Base-by-base conservation (phyloP, 2,888 invertebrate genomes). In the Brachyopa scutellaris region DNA sequence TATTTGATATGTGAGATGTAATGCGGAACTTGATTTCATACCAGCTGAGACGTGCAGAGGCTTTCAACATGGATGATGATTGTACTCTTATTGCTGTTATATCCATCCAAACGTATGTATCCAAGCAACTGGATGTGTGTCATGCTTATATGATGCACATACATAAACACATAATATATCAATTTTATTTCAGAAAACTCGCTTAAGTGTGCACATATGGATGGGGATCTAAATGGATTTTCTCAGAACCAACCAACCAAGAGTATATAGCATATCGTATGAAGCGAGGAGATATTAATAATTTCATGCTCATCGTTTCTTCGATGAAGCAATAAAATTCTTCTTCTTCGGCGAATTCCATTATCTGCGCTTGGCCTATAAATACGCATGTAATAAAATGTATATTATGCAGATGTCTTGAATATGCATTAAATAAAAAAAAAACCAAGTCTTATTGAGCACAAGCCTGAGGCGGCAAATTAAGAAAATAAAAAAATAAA, bases 301-400 rank as follows among this genome's bases (percentile, higher is more conserved):
- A 23, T 47, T 21, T 47, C 17, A 40, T 40, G 19, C 40, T 40
- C 40, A 40, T 40, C 40, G 19, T 42, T 23, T 33, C 23, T 40
- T 36, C 42, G 53, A 33, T 31, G 47, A 9, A 51, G 40, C 47
- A 62, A 66, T 51, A 31, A 67, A 67, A 55, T 55, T 11, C 8
- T 13, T n/a, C n/a, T 51, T 36, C 8, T 40, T 40, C 19, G n/a
- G 40, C 40, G 53, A 29, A 31, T 33, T 42, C 53, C 53, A 42
- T 49, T 66, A 66, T 66, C 26, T 51, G 38, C 47, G n/a, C 8
- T 67, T 33, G 55, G 53, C 19, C 53, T 40, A 42, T 66, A 42
- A 19, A 66, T 15, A 29, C 33, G 29, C 15, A 1, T 23, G 23
- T 47, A 47, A 47, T 23, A 23, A 21, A 47, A 23, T 47, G 21